Evolutionary conservation across 1,140 invertebrate species (phyloP).

Genomic region (Paraescarpia echinospica): DNA sequence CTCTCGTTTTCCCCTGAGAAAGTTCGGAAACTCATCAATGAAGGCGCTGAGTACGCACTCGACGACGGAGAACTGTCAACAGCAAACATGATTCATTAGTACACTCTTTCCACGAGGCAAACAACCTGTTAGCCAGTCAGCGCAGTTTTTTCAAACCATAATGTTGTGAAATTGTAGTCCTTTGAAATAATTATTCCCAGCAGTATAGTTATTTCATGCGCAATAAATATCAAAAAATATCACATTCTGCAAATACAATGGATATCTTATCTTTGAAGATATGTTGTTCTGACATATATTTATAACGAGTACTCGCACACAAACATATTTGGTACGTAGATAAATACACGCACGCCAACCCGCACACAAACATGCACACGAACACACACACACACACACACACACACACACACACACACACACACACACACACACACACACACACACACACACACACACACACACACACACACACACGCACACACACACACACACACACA

Average conservation of each 20-base stretch:
- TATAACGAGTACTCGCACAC: too few species aligned
- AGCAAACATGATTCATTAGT: background rate
- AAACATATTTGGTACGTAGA: too few species aligned
- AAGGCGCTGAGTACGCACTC: slow-evolving; percentile 28
- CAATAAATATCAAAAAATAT: too few species aligned
- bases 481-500: too few species aligned
- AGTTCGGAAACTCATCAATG: slow-evolving; percentile 23
- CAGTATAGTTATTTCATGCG: background rate
- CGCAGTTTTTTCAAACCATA: background rate
- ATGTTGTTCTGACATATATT: too few species aligned
- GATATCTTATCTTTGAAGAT: too few species aligned
- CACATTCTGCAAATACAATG: too few species aligned
- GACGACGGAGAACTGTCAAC: slow-evolving; percentile 27
- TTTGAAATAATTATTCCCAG: background rate
- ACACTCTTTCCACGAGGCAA: background rate
- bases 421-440: background rate
- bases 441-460: background rate
- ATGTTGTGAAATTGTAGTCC: background rate
- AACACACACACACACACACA: too few species aligned
- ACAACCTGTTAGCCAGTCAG: background rate
- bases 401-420: too few species aligned
- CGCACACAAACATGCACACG: too few species aligned
- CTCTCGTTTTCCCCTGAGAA: slow-evolving; percentile 18
- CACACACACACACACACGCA: background rate
- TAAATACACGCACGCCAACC: background rate